A percentile compares a stretch with the other conserved stretches of the same genome.
Evolutionary conservation across 2,113 vertebrate species (phyloP).

Genomic region (Pycnonotus jocosus): DNA sequence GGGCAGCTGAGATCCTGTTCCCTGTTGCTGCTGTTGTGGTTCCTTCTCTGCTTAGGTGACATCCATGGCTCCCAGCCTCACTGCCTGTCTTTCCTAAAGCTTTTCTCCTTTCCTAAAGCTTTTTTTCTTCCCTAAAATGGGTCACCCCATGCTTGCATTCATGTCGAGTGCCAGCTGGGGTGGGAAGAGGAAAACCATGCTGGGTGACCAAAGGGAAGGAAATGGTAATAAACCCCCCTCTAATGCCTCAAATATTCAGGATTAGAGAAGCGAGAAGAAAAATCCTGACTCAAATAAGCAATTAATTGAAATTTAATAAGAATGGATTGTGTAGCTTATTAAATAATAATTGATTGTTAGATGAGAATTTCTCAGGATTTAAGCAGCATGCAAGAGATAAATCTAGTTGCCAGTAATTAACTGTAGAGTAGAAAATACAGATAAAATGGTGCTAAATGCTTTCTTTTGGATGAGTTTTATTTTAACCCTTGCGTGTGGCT

Average conservation of each 20-base stretch:
- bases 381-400: conserved; percentile 16
- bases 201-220: not conserved
- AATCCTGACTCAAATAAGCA: conserved; percentile 40
- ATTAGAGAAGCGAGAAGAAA: conserved; percentile 22
- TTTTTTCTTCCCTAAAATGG: not conserved
- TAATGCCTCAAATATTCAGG: not conserved
- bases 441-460: conserved; percentile 25
- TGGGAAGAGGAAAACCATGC: not conserved
- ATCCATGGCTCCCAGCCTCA: not conserved
- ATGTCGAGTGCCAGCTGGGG: not conserved
- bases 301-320: conserved; percentile 63
- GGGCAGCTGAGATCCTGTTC: not conserved
- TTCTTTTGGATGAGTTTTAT: not conserved
- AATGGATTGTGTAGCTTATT: conserved; percentile 52
- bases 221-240: not conserved
- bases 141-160: not conserved
- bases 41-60: not conserved
- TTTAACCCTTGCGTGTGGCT: conserved; percentile 9
- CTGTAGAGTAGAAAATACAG: not conserved
- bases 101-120: not conserved
- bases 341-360: conserved; percentile 66
- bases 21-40: not conserved
- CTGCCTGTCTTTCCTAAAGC: not conserved
- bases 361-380: conserved; percentile 41
- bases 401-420: conserved; percentile 43